phyloP scores from a whole-genome alignment of 2,888 invertebrate species.

The Fissipunctia ypsillon region DNA sequence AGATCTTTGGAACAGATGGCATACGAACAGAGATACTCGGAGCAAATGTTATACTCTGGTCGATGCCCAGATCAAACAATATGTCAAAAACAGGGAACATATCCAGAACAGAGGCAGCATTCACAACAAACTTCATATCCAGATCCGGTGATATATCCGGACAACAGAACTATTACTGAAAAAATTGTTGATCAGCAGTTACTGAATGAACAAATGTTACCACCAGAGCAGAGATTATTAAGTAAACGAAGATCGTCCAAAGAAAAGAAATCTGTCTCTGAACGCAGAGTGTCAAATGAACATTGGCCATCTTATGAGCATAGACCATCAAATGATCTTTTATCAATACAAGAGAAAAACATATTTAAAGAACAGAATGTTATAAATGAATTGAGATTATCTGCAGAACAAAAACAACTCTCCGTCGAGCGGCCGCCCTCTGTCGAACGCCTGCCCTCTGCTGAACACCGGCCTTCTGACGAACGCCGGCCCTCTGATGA shows the following conservation, averaged over 20 bases:
- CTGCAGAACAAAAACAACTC: conserved; percentile 22
- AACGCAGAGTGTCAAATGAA: conserved; percentile 47
- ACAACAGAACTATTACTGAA: conserved; percentile 23
- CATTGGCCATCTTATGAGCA: conserved; percentile 47
- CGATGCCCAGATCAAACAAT: conserved; percentile 16
- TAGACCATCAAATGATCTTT: conserved; percentile 32
- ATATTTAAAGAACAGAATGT: conserved; percentile 17
- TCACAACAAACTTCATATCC: conserved; percentile 26
- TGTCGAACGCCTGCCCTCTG: conserved; percentile 5
- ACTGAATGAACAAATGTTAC: conserved; percentile 44
- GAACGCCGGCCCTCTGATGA: not conserved
- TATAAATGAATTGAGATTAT: conserved; percentile 32
- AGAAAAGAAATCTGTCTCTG: conserved; percentile 46
- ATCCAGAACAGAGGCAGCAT: conserved; percentile 33
- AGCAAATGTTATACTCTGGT: conserved; percentile 23
- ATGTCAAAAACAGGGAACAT: conserved; percentile 37
- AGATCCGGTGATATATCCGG: conserved; percentile 37
- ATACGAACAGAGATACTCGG: conserved; percentile 35
- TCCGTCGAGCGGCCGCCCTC: conserved; percentile 19
- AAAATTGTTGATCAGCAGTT: conserved; percentile 33
- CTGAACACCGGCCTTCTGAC: not conserved
- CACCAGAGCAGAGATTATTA: conserved; percentile 41
- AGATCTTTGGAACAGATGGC: conserved; percentile 35
- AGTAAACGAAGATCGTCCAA: conserved; percentile 42
- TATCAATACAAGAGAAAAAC: conserved; percentile 36